Evolutionary conservation across 2,113 vertebrate genomes (phyloP), one percentile per base, ranked within the genome.

Genomic region (Nycticryphes semicollaris): DNA sequence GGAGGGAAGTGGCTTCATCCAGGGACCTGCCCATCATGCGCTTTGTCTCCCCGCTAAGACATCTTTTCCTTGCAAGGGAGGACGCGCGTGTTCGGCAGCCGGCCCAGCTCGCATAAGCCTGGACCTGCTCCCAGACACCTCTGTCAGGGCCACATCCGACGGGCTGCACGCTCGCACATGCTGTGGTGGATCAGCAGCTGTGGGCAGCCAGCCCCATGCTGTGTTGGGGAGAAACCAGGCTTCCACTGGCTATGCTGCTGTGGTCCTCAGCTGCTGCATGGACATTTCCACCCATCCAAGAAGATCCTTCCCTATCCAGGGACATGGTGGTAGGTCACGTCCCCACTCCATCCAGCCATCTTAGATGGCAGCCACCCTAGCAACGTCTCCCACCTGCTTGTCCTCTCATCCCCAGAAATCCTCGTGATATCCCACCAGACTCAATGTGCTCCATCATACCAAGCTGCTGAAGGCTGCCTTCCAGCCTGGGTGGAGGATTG

Each of bases 61-160:
- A 91, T 96, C 95, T 92, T 78, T 89, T 82, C 89, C 94, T 93
- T 4, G 0, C 57, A 7, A 8, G 0, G 31, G 84, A 93, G 92
- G 92, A 92, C 56, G 88, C 25, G 6, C 86, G 75, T 12, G 23
- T 31, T 91, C 59, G 76, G 93, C 95, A 96, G 89, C 45, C 59
- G 43, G 82, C 91, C 87, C 18, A 1, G 2, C 75, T 82, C 2
- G 2, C 75, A 15, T 70, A 57, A 92, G 70, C 74, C 82, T 96
- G 95, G 97, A 69, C 56, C 83, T 66, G 77, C 92, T 97, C 92
- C 96, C 94, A 93, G 9, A 90, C 88, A 92, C 85, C 92, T 95
- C 22, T 2, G 72, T 25, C 30, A n/a, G 74, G 57, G 63, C 89
- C 31, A 35, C 21, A 6, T 90, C 59, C 7, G 1, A 37, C 0